phyloP scores from a whole-genome alignment of 2,113 vertebrate genomes.

The zebrafish (Danio rerio) region DNA sequence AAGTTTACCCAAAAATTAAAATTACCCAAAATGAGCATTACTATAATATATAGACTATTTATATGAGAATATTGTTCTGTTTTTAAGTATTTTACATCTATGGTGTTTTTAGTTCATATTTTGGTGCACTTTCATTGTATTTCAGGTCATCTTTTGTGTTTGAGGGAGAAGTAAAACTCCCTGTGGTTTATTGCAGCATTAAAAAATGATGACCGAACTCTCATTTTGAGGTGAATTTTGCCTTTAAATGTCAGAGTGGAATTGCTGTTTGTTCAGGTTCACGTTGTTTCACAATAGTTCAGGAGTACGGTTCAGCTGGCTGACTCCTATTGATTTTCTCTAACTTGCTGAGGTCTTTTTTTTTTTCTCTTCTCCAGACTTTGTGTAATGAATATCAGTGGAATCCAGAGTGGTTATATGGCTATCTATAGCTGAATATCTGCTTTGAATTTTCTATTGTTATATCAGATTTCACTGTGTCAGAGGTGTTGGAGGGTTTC shows the following conservation, averaged over 20 bases:
- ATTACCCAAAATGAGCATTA: too few relatives aligned
- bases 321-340: background rate
- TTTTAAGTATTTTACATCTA: background rate
- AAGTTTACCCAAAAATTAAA: too few relatives aligned
- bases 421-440: background rate
- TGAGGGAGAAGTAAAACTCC: background rate
- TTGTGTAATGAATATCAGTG: background rate
- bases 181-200: background rate
- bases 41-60: too few relatives aligned
- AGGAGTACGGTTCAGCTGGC: background rate
- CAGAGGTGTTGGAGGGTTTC: constrained; percentile 58
- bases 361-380: background rate
- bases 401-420: background rate
- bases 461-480: constrained; percentile 57
- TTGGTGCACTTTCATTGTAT: background rate
- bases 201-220: background rate
- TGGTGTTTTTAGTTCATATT: background rate
- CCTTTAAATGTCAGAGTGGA: background rate
- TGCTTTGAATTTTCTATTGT: constrained; percentile 52
- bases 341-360: background rate
- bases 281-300: background rate
- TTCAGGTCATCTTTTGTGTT: background rate
- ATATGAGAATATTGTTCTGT: too few relatives aligned
- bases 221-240: background rate
- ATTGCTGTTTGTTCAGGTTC: background rate